A percentile compares a stretch with the other conserved stretches of the same genome.
Conservation (phyloP, 2,797 vertebrate genomes). For the Pristis pectinata region DNA sequence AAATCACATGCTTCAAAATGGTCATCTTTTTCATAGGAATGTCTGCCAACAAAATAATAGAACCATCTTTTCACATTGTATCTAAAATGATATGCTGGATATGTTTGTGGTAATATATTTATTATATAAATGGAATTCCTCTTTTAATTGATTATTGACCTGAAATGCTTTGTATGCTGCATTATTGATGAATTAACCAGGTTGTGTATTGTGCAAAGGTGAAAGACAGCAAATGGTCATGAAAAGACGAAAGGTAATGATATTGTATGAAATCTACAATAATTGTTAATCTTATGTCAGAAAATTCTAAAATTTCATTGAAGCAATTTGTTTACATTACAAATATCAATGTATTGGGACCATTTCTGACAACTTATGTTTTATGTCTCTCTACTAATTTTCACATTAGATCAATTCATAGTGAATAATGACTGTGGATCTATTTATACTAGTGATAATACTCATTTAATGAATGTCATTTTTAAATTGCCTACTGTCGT, state of each 20-base stretch:
- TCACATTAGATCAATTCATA: neutral
- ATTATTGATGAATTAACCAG: neutral
- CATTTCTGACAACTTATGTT: neutral
- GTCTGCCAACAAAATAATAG: conserved; percentile 24
- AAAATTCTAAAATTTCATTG: neutral
- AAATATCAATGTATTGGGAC: neutral
- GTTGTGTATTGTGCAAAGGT: too few species aligned
- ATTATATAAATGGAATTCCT: neutral
- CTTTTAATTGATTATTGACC: neutral
- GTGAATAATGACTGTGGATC: neutral
- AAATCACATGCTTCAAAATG: conserved; percentile 28
- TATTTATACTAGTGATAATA: neutral
- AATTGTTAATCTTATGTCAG: neutral
- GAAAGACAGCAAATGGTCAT: neutral
- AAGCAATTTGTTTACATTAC: neutral
- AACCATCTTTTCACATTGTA: conserved; percentile 15
- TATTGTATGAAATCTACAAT: neutral
- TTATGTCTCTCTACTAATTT: neutral
- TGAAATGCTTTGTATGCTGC: neutral
- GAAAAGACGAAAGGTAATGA: neutral
- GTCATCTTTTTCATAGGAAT: neutral
- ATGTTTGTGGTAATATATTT: neutral
- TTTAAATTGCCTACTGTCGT: neutral
- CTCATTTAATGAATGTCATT: neutral
- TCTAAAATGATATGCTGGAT: neutral